These are phyloP conservation scores for Sesamia nonagrioides DNA, from an alignment of 1,140 invertebrate genomes.

Conservation along the genomic window DNA sequence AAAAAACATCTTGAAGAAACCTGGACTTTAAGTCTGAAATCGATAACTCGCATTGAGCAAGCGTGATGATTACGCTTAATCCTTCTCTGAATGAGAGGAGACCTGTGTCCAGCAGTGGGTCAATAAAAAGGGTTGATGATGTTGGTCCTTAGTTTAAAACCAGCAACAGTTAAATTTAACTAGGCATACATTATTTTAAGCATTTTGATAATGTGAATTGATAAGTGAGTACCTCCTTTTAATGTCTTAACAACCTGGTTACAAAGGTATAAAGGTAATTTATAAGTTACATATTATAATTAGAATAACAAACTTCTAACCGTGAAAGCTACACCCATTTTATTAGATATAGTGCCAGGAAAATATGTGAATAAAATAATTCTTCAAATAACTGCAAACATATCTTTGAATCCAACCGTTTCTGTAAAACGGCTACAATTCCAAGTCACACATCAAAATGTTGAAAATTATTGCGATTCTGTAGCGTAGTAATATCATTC, in stretches of 20 bases:
- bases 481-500: slow-evolving; percentile 41
- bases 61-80: no score
- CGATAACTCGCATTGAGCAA: no score
- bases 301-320: background rate
- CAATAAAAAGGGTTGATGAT: no score
- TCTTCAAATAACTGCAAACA: slow-evolving; percentile 22
- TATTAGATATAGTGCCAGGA: background rate
- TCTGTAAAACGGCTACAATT: slow-evolving; percentile 36
- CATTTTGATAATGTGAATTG: slow-evolving; percentile 1
- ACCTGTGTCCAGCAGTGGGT: no score
- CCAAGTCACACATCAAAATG: slow-evolving; percentile 34
- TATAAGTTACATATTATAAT: no score
- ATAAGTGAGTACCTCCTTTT: background rate
- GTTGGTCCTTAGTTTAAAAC: background rate
- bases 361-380: background rate
- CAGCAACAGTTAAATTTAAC: background rate
- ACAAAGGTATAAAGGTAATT: no score
- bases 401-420: background rate
- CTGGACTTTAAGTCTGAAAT: no score
- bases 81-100: no score
- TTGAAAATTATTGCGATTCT: slow-evolving; percentile 32
- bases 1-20: no score
- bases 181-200: background rate
- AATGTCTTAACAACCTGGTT: background rate
- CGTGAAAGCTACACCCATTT: background rate